Evolutionary conservation across 2,113 vertebrate genomes (phyloP).

Genomic region (Oryzias melastigma): DNA sequence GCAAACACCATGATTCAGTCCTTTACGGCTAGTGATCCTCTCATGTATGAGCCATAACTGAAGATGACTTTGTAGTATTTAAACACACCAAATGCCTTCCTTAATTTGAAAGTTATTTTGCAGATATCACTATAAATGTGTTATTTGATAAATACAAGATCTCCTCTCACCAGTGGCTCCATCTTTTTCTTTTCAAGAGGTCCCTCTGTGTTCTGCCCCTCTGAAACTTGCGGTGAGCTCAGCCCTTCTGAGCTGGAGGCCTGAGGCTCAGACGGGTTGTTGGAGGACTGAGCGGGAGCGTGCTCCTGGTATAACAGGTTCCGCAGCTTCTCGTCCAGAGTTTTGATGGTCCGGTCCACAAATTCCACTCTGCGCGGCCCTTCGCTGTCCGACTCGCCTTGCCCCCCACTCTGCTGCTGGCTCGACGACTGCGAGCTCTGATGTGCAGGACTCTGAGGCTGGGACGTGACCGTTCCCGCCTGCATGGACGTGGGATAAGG

Average conservation of each 20-base stretch:
- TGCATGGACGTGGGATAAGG: conserved; percentile 66
- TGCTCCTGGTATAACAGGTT: conserved; percentile 96
- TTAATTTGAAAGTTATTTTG: conserved; percentile 21
- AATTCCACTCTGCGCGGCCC: conserved; percentile 86
- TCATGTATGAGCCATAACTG: conserved; percentile 34
- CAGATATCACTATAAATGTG: conserved; percentile 5
- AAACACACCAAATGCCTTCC: conserved; percentile 17
- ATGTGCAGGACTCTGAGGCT: conserved; percentile 74
- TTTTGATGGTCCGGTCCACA: conserved; percentile 93
- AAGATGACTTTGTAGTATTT: conserved; percentile 9
- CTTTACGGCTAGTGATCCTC: conserved; percentile 7
- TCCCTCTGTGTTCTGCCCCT: conserved; percentile 53
- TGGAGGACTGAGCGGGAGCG: conserved; percentile 77
- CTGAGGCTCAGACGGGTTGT: conserved; percentile 76
- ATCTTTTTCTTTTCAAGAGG: conserved; percentile 52
- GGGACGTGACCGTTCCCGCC: conserved; percentile 57
- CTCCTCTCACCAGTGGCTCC: conserved; percentile 63
- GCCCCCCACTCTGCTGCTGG: conserved; percentile 58
- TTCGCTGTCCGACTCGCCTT: conserved; percentile 88
- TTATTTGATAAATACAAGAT: conserved; percentile 5
- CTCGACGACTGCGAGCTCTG: conserved; percentile 35
- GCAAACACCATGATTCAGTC: neutral
- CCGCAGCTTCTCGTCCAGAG: conserved; percentile 92
- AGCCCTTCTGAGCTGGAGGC: conserved; percentile 74
- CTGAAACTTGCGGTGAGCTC: conserved; percentile 52